Evolutionary conservation across 2,888 invertebrate genomes (phyloP), one percentile per base, ranked within the genome.

Genomic region (Heliconius sara): DNA sequence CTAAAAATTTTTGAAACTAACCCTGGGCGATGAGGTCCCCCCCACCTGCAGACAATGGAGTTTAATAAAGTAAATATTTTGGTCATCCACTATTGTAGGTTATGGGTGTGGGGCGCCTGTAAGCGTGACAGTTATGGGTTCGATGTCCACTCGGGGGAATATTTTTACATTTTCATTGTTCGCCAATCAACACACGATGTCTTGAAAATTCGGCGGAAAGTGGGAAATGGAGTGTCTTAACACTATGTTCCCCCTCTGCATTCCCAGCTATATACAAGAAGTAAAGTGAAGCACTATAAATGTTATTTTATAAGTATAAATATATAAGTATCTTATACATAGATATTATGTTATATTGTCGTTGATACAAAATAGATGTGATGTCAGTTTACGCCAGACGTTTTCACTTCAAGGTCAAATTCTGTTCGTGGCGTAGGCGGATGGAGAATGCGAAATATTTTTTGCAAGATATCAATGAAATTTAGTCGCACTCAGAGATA

Each of bases 21-120:
- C 75, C 75, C 75, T 75, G 75, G 75, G 75, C 27, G 75, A 65
- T 75, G 75, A 19, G 75, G 75, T 52, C 52, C 22, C 65, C 75
- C 75, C 75, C 65, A 75, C 75, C 75, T 75, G 75, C 27, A 43
- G 75, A 75, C 65, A 75, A 75, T 65, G 75, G 52, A 75, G 65
- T 75, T 60, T n/a, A 22, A 39, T 39, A 39, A 22, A 22, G 30
- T 66, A 65, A 75, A 75, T 75, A n/a, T 66, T 75, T 65, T 75
- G 63, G 39, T 25, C n/a, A 65, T 65, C 39, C 27, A 47, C 10
- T 60, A 7, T 52, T 52, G 3, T n/a, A 60, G 60, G 3, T 60
- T n/a, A 60, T n/a, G 9, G 0, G 22, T 39, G 39, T 9, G 47
- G 16, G 47, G 47, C 13, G 60, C 12, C 12, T 60, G n/a, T 60